Evolutionary conservation across 2,797 vertebrate genomes (phyloP), one percentile per base, ranked within the genome.

Genomic region (Buphagus erythrorhynchus): DNA sequence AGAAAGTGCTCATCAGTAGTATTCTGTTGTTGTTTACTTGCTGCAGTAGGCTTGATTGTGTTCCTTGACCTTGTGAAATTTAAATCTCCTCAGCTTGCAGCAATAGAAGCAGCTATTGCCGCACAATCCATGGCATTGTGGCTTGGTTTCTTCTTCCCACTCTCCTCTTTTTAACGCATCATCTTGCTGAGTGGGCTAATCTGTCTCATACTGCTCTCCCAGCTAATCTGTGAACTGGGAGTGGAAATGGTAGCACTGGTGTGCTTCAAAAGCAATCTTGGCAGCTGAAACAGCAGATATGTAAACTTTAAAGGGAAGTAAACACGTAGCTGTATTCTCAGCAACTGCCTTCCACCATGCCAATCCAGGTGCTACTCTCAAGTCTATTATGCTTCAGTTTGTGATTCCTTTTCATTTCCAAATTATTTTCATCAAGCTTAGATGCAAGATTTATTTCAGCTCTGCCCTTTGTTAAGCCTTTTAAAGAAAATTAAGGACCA

Each of bases 401-500:
- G 76, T 91, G 52, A 36, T 57, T 88, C 22, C 18, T 68, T 83
- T 74, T 52, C 7, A 40, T 84, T 95, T 42, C 21, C 40, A 22
- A n/a, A 61, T 75, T 54, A 63, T 17, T 80, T 78, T 54, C 51
- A 88, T 94, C 52, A 85, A 55, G 45, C 26, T 94, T 81, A 72
- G 33, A 74, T 18, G 51, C 10, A 77, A 77, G 52, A 33, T 63
- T 86, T 90, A 46, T 84, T 68, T 59, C 46, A 84, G 36, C 73
- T 81, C 52, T 57, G 29, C 67, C 46, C 26, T 61, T 43, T 71
- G 29, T 68, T 72, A 63, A 88, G 24, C 69, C 24, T 73, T 94
- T 88, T 54, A 78, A 88, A 81, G 31, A 85, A 92, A 88, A 89
- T 74, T 61, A 85, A 90, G 74, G 45, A 93, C 36, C 51, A 31